Evolutionary conservation across 2,797 vertebrate genomes (phyloP).

Genomic region (Apogon talboti): DNA sequence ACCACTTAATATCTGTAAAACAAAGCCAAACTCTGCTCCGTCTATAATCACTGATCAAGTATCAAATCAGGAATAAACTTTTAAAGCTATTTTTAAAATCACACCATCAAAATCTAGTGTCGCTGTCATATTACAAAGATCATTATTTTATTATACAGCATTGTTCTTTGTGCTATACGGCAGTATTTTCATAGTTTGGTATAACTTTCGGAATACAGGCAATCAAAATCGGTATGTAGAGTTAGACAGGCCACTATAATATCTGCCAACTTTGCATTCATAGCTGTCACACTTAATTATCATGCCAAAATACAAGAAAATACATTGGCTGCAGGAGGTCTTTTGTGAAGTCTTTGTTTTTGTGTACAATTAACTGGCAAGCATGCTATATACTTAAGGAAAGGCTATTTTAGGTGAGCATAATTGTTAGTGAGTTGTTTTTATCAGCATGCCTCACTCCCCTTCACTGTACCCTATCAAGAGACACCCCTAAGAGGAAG

Average conservation of each 20-base stretch:
- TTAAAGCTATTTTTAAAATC: constrained; percentile 20
- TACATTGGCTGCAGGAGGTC: constrained; percentile 76
- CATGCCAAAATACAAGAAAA: constrained; percentile 78
- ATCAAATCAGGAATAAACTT: not conserved
- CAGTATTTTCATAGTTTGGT: constrained; percentile 42
- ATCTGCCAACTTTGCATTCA: constrained; percentile 78
- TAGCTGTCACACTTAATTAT: constrained; percentile 81
- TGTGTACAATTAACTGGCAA: constrained; percentile 82
- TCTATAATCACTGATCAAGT: constrained; percentile 27
- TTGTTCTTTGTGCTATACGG: constrained; percentile 7
- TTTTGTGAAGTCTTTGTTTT: constrained; percentile 80
- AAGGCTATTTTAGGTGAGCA: constrained; percentile 81
- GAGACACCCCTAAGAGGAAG: constrained; percentile 76
- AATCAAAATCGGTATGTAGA: constrained; percentile 63
- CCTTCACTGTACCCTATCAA: constrained; percentile 70
- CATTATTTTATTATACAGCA: constrained; percentile 29
- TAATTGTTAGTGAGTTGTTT: constrained; percentile 85
- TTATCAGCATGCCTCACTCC: constrained; percentile 83
- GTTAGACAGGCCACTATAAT: constrained; percentile 76
- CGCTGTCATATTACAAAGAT: constrained; percentile 4
- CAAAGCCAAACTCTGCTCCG: constrained; percentile 28
- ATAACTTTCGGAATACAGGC: constrained; percentile 68
- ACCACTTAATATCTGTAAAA: constrained; percentile 48
- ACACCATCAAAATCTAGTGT: too few relatives aligned
- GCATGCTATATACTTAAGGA: constrained; percentile 79